Evolutionary conservation across 1,140 invertebrate genomes (phyloP), one percentile per base, ranked within the genome.

Genomic region (Aleiodes sp.): DNA sequence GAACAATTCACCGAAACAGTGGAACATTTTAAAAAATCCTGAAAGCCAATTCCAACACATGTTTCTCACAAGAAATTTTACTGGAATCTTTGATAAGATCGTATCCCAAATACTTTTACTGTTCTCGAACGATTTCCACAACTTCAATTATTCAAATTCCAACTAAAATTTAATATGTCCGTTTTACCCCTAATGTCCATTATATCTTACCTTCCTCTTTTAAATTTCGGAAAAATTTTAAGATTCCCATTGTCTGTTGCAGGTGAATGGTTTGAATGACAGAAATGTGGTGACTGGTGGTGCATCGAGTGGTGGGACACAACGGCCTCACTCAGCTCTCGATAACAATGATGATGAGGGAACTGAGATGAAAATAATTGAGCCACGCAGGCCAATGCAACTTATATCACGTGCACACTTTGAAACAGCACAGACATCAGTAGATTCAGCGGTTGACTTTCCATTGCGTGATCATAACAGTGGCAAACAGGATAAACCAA

Each of bases 351-450:
- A 79, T 76, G 69, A 77, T 77, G 84, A 87, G 77, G 82, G 84
- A 39, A 86, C 78, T 65, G 83, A 86, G 76, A 83, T 86, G 83
- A 86, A 85, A 79, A 79, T 85, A 35, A 82, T 84, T 43, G 83
- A 85, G 68, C 78, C 79, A 0, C 79, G 80, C 60, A 76, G 78
- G 65, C 75, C 78, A 14, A 71, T 75, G 37, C 83, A 85, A 35
- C 89, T 88, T 77, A 89, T 89, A 72, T 87, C 88, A 68, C 86
- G 88, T 70, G 86, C 88, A 14, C 88, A 89, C 28, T 77, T 86
- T 8, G 81, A 83, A 21, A 80, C 82, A 72, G 70, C 75, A 29
- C 83, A 82, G 26, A 80, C 78, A 16, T 78, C 82, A 10, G 82
- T 86, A 56, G 84, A 87, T 59, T 78, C 79, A 4, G 75, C 80